Evolutionary conservation across 2,888 invertebrate species (phyloP), one percentile per base, ranked within the genome.

Genomic region (Neelides folsomi): DNA sequence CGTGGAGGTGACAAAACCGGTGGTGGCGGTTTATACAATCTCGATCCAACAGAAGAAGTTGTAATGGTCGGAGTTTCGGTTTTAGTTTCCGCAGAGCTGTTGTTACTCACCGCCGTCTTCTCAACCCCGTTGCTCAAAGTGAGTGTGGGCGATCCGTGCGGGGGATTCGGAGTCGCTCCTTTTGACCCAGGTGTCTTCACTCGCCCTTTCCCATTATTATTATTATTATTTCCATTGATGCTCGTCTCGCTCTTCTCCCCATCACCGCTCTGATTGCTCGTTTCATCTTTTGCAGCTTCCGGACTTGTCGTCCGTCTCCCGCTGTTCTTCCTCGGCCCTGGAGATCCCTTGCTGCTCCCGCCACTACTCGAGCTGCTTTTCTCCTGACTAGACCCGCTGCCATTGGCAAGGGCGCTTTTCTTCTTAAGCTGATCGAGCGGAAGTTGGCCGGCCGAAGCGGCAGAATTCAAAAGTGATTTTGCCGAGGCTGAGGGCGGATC

Each of bases 401-500:
- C 27, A 7, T 27, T n/a, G n/a, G n/a, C n/a, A n/a, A n/a, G n/a
- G n/a, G n/a, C n/a, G n/a, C n/a, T n/a, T n/a, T n/a, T n/a, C n/a
- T n/a, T n/a, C 27, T 27, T 27, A 5, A 5, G 3, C 7, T 5
- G 7, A 5, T 27, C 27, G 4, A 27, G 7, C 27, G 27, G 4
- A 7, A 7, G 27, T 27, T 27, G 27, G 39, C 39, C 45, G 27
- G 27, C 27, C 18, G 20, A 19, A 27, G 34, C 12, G 45, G 16
- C 27, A 10, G 34, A 13, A 35, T 45, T 45, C 27, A 45, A 20
- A 45, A 45, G 45, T 12, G 42, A 15, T 8, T 42, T 42, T 43
- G 58, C 53, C 18, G 66, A 63, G 47, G 70, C 67, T 37, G 83
- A 76, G 48, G 87, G 82, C 20, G 84, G 77, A 72, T 93, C 93